These are phyloP conservation scores for Thaumatotibia leucotreta DNA, from an alignment of 1,140 invertebrate genomes.

Conservation along the genomic window DNA sequence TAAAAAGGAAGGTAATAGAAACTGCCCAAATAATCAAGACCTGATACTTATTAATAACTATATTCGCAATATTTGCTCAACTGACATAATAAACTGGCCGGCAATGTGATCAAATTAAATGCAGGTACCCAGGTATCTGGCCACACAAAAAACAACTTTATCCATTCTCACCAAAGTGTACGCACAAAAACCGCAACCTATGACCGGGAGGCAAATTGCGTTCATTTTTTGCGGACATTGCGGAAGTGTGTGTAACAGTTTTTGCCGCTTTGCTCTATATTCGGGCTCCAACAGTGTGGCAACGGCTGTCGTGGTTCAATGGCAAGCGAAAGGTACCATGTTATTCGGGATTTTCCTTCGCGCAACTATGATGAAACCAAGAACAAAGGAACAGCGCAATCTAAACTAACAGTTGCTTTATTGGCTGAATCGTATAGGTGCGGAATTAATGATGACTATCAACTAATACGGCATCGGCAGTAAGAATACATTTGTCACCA, in stretches of 20 bases:
- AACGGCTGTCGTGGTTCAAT: background rate
- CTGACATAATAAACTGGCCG: background rate
- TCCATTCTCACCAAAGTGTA: background rate
- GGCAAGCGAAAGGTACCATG: background rate
- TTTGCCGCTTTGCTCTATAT: background rate
- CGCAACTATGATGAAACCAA: background rate
- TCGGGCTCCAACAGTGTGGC: background rate
- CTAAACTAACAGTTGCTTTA: background rate
- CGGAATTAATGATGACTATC: no score
- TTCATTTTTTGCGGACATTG: background rate
- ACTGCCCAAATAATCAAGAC: background rate
- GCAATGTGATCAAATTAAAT: background rate
- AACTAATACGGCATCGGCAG: no score
- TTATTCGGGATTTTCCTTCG: background rate
- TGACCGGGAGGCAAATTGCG: background rate
- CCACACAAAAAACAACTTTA: background rate
- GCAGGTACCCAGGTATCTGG: background rate
- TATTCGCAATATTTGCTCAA: background rate
- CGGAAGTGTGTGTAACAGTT: background rate
- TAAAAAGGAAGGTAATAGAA: background rate
- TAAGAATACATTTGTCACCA: no score
- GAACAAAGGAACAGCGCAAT: background rate
- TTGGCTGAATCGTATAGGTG: no score
- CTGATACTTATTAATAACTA: background rate
- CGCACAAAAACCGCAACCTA: background rate